These are phyloP conservation scores for Drosophila austrosaltans DNA, from an alignment of 2,888 invertebrate species.

Conservation along the genomic window DNA sequence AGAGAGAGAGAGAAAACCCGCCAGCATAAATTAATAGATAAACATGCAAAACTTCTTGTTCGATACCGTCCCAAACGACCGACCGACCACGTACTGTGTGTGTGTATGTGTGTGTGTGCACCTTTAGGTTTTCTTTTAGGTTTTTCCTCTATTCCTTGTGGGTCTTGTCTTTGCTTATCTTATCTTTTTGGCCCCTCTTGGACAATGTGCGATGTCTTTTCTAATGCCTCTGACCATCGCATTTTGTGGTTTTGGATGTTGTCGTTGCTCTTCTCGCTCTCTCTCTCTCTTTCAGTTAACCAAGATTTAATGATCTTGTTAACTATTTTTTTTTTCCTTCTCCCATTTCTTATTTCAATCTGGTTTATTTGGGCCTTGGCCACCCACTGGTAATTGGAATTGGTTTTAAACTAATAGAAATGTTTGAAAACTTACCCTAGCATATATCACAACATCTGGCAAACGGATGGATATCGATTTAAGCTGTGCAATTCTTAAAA, in stretches of 20 bases:
- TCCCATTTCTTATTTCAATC: constrained; percentile 25
- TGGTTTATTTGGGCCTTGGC: constrained; percentile 26
- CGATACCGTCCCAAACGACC: neutral
- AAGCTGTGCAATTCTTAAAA: neutral
- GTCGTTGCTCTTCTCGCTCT: constrained; percentile 20
- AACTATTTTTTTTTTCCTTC: constrained; percentile 61
- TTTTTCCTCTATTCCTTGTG: constrained; percentile 19
- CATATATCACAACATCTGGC: constrained; percentile 3
- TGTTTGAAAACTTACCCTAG: constrained; percentile 1
- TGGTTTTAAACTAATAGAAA: neutral
- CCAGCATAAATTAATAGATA: constrained; percentile 82
- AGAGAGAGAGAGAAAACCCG: constrained; percentile 59
- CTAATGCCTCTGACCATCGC: constrained; percentile 32
- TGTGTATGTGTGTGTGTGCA: constrained; percentile 19
- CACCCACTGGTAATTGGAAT: constrained; percentile 57
- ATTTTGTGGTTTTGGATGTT: constrained; percentile 1
- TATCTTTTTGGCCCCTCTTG: constrained; percentile 53
- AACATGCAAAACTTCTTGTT: constrained; percentile 55
- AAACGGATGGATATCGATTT: neutral
- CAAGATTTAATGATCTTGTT: constrained; percentile 79
- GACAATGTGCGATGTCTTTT: constrained; percentile 42
- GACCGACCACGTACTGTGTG: constrained; percentile 51
- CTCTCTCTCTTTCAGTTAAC: constrained; percentile 50
- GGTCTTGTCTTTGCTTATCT: constrained; percentile 50
- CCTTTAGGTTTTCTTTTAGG: constrained; percentile 26